Base-by-base conservation (phyloP, 1,140 invertebrate species). In the Drosophila azteca region DNA sequence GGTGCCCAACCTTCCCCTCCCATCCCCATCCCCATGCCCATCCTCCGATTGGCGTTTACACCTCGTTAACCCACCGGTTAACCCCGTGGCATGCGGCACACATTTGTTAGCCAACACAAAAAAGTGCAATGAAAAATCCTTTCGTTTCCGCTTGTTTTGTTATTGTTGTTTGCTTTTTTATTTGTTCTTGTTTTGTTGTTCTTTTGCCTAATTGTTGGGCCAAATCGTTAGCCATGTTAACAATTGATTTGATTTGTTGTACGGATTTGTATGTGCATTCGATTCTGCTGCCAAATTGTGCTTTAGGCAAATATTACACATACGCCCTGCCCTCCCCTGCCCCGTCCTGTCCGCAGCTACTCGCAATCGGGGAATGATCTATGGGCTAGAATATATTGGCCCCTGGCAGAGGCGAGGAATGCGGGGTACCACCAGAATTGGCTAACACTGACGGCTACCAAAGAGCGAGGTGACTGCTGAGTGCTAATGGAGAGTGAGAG, bases 221-320 rank as follows among this genome's bases (percentile, higher is more conserved):
- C 66, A 69, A 69, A 45, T 58, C 64, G 43, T 52, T 66, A 51
- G 64, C 46, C 65, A 51, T 66, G 64, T 68, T 69, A 69, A 69
- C 51, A 69, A 69, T 69, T 65, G 66, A 69, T 69, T 69, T 69
- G 55, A 72, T 64, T 73, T 55, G 55, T 64, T 71, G 58, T 20
- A 61, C 43, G 57, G 49, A 73, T 72, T 44, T 49, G 68, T 22
- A 24, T 49, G 68, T 22, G 15, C 41, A 60, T 51, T 75, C 41
- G 62, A 46, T 72, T 70, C 57, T 39, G 35, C 52, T 70, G 74
- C 74, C 72, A 77, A 77, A 46, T 69, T 41, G 57, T 77, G 57
- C 69, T 39, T 39, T 43, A 49, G 57, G 52, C 65, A 77, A 77
- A 69, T 77, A 77, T 77, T 77, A 77, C 70, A 55, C 71, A 74